Base-by-base conservation (phyloP, 2,797 vertebrate genomes). In the Micromesistius poutassou region DNA sequence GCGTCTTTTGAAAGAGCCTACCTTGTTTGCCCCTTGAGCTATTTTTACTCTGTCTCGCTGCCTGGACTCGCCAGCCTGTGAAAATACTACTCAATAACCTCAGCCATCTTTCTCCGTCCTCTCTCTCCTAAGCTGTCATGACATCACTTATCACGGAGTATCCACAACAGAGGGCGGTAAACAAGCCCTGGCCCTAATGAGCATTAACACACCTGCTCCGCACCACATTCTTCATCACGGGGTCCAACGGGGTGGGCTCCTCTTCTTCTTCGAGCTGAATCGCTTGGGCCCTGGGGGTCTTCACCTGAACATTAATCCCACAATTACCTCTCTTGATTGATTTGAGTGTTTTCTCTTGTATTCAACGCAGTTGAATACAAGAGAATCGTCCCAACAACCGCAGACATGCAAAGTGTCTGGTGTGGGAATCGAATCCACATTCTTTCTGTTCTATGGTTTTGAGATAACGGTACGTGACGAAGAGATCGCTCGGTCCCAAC, bases 301-400 rank as follows among this genome's bases (percentile, higher is more conserved):
- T 88, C 95, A 97, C 96, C 95, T 96, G 95, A 97, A 93, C 93
- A 46, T 80, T 76, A 73, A 76, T 75, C 76, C 76, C 72, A 30
- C 78, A 85, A 79, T 79, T 81, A 80, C 73, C 31, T 80, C 79
- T 71, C 74, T 77, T 68, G 3, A 68, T 68, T 12, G 62, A 68
- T 10, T 68, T 10, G n/a, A 28, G 25, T 25, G 62, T 68, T 68
- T 68, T 68, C 62, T 68, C 62, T 68, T 68, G 25, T 28, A 68
- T 68, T 68, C 62, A 62, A 22, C 8, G 55, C 55, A 25, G 55
- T 22, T 62, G 9, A 62, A n/a, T n/a, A n/a, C n/a, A n/a, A n/a
- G n/a, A n/a, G n/a, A n/a, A 62, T 62, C n/a, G 55, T 50, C 46
- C 19, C 1, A 19, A 50, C 46, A 25, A 62, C 22, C 25, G 62